These are phyloP conservation scores for Tragelaphus oryx DNA, from an alignment of 2,797 vertebrate species.

Conservation along the genomic window DNA sequence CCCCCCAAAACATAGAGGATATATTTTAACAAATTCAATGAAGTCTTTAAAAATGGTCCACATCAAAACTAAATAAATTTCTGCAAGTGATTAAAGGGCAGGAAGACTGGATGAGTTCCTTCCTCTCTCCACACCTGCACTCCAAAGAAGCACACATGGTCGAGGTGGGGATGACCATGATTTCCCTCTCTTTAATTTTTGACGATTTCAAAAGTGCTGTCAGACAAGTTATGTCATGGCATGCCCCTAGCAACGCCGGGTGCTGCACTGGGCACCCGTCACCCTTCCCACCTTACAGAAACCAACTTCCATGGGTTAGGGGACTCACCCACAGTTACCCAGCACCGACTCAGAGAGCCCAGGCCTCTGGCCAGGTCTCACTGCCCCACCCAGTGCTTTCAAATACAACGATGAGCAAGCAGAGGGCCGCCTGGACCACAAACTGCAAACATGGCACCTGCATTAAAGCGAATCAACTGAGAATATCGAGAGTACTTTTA, in stretches of 20 bases:
- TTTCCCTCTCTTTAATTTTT: background rate
- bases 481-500: background rate
- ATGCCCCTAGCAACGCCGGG: background rate
- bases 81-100: background rate
- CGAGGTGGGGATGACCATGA: rapidly evolving
- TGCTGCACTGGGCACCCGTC: rapidly evolving
- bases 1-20: background rate
- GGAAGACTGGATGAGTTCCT: rapidly evolving
- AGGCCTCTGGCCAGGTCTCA: background rate
- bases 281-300: background rate
- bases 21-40: background rate
- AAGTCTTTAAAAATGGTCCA: background rate
- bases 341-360: rapidly evolving
- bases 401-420: rapidly evolving
- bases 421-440: background rate
- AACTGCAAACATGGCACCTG: background rate
- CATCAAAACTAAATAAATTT: background rate
- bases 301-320: background rate
- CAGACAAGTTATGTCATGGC: rapidly evolving
- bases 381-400: background rate
- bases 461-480: background rate
- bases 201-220: background rate
- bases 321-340: rapidly evolving
- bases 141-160: rapidly evolving
- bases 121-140: background rate